A percentile compares a stretch with the other conserved stretches of the same genome.
Conservation (phyloP, 2,113 vertebrate species). For the Phalacrocorax aristotelis region DNA sequence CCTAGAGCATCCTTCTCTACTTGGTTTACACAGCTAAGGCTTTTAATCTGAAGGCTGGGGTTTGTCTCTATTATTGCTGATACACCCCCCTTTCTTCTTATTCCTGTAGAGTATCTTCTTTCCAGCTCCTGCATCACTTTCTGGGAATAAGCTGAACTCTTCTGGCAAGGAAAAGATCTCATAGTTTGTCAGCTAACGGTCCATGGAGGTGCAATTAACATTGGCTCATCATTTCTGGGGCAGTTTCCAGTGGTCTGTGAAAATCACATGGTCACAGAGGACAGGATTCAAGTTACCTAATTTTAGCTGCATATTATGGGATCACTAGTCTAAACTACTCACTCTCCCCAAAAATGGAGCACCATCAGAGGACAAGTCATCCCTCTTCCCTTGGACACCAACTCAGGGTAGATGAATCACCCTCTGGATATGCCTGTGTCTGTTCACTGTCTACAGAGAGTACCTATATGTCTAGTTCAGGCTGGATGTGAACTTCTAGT, state of each 20-base stretch:
- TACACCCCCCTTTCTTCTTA: background rate
- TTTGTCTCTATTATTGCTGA: background rate
- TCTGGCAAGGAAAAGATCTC: background rate
- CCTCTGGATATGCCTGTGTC: background rate
- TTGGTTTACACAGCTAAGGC: background rate
- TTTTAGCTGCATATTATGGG: background rate
- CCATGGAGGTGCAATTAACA: background rate
- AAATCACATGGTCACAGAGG: background rate
- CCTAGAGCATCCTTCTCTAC: background rate
- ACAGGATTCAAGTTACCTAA: background rate
- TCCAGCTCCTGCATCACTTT: background rate
- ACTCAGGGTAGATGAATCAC: background rate
- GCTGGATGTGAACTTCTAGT: background rate
- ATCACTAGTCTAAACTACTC: background rate
- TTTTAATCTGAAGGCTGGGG: background rate
- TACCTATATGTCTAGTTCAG: background rate
- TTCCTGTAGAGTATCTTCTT: background rate
- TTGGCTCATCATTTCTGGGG: background rate
- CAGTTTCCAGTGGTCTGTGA: background rate
- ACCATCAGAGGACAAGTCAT: background rate
- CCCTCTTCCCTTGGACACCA: background rate
- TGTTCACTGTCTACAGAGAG: background rate
- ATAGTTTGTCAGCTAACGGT: background rate
- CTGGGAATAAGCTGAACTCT: background rate
- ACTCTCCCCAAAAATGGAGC: background rate